These are phyloP conservation scores for Catagonus wagneri DNA, from an alignment of 2,113 vertebrate species.

Conservation along the genomic window DNA sequence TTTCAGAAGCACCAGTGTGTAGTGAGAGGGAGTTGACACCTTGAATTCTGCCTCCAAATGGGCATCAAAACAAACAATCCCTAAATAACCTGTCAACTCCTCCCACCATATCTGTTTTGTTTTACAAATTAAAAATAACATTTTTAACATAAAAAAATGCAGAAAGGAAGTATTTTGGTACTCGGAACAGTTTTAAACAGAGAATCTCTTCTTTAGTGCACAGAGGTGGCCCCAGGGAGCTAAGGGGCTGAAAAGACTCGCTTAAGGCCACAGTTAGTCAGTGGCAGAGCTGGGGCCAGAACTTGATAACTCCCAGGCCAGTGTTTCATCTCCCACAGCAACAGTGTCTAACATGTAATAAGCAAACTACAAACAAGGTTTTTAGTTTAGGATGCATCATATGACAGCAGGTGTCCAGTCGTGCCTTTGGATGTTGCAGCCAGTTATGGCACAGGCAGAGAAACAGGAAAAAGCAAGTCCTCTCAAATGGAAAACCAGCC, in stretches of 20 bases:
- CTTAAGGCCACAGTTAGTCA: neutral
- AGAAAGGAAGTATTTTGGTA: neutral
- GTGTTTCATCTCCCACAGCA: neutral
- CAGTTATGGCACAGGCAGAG: neutral
- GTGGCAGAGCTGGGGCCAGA: neutral
- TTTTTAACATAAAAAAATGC: neutral
- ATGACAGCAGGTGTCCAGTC: neutral
- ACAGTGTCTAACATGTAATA: neutral
- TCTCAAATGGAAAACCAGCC: neutral
- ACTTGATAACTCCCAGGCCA: neutral
- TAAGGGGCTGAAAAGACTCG: neutral
- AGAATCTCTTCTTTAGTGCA: neutral
- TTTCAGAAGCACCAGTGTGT: neutral
- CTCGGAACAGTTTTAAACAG: neutral
- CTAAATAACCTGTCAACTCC: neutral
- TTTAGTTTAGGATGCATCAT: neutral
- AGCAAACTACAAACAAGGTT: neutral
- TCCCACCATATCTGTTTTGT: neutral
- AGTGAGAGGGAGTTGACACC: neutral
- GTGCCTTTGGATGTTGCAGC: neutral
- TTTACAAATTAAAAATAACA: neutral
- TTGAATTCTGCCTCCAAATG: conserved; percentile 22
- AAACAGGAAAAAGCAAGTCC: neutral
- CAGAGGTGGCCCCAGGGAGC: neutral
- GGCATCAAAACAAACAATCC: neutral